phyloP scores from a whole-genome alignment of 2,888 invertebrate species.

The Coenonympha arcania region DNA sequence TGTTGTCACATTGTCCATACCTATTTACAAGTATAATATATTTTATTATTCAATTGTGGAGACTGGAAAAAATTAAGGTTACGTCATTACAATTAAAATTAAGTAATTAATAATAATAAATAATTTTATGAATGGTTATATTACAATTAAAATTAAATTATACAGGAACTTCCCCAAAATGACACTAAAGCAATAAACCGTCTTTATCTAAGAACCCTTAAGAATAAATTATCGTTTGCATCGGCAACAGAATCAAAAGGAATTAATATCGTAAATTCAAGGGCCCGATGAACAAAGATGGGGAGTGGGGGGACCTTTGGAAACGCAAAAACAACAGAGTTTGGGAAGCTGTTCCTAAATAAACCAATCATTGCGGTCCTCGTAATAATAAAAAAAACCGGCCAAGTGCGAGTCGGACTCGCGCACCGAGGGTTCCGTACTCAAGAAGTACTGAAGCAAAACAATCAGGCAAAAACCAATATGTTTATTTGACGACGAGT shows the following conservation, averaged over 20 bases:
- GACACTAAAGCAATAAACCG: constrained; percentile 9
- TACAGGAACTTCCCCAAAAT: constrained; percentile 1
- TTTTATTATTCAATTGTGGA: too few species aligned
- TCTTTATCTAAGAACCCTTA: constrained; percentile 2
- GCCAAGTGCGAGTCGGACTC: too few species aligned
- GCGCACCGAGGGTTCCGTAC: too few species aligned
- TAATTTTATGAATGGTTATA: too few species aligned
- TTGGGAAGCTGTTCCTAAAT: constrained; percentile 12
- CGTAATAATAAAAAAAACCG: constrained; percentile 5
- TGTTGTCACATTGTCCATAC: too few species aligned
- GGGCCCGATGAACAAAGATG: constrained; percentile 5
- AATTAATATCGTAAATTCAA: constrained; percentile 15
- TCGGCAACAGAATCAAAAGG: constrained; percentile 36
- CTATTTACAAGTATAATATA: too few species aligned
- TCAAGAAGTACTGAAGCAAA: too few species aligned
- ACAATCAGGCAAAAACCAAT: too few species aligned
- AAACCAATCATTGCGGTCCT: constrained; percentile 16
- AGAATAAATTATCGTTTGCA: constrained; percentile 40
- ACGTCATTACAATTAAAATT: too few species aligned
- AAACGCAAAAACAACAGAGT: constrained; percentile 10
- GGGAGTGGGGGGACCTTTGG: not conserved
- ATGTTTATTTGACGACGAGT: too few species aligned
- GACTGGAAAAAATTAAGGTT: too few species aligned
- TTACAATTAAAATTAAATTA: not conserved
- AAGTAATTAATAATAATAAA: too few species aligned